Conservation (phyloP, 1,140 invertebrate genomes). For the Polyergus mexicanus region DNA sequence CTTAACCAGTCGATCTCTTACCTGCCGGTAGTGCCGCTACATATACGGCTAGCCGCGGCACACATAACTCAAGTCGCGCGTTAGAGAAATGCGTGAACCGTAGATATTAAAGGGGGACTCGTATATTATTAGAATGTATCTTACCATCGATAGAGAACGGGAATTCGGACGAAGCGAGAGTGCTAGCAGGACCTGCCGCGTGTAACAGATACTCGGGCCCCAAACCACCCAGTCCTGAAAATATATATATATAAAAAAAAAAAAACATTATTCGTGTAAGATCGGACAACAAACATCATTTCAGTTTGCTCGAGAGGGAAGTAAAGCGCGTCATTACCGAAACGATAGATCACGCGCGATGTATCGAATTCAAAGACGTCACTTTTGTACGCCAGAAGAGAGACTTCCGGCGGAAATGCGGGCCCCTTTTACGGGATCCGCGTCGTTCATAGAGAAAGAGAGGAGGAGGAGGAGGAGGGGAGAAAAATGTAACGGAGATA, state of each 20-base stretch:
- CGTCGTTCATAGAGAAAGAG: not conserved
- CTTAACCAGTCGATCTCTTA: conserved; percentile 79
- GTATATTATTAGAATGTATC: not conserved
- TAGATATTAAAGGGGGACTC: conserved; percentile 15
- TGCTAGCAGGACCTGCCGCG: conserved; percentile 91
- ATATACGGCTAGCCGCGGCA: conserved; percentile 67
- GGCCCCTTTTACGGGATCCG: conserved; percentile 67
- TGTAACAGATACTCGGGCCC: conserved; percentile 92
- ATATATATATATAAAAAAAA: not conserved
- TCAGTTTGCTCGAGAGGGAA: conserved; percentile 16
- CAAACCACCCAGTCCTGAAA: conserved; percentile 90
- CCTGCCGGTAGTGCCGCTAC: conserved; percentile 74
- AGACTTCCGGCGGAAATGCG: conserved; percentile 84
- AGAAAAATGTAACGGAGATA: not conserved
- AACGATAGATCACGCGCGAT: not conserved
- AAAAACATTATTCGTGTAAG: not conserved
- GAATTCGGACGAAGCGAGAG: conserved; percentile 92
- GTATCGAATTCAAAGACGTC: conserved; percentile 41
- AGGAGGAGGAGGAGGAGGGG: too few species aligned
- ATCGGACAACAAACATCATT: not conserved
- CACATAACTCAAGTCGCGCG: conserved; percentile 59
- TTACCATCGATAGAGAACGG: conserved; percentile 93
- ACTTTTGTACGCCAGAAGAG: conserved; percentile 50
- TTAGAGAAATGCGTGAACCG: conserved; percentile 14
- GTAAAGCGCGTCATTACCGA: conserved; percentile 24